Evolutionary conservation across 2,888 invertebrate genomes (phyloP).

Genomic region (Drepanosiphum platanoidis): DNA sequence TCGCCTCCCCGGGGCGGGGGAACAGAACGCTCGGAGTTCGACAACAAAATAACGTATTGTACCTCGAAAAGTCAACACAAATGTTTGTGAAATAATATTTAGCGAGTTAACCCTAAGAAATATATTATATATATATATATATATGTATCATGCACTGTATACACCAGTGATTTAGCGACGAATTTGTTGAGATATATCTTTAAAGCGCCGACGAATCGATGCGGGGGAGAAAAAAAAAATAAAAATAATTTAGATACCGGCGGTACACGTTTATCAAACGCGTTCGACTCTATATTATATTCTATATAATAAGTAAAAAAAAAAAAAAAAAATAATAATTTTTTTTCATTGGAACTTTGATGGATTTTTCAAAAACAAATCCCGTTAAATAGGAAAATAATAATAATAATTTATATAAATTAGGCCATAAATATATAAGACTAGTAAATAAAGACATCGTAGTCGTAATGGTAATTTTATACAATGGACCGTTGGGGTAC

Average conservation of each 20-base stretch:
- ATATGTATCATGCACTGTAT: conserved; percentile 26
- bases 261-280: not conserved
- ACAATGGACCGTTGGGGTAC: conserved; percentile 20
- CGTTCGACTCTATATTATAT: no score
- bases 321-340: no score
- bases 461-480: conserved; percentile 48
- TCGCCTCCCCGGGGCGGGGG: no score
- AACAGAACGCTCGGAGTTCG: no score
- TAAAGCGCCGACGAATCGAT: not conserved
- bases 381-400: conserved; percentile 27
- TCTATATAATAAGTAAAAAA: conserved; percentile 24
- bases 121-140: no score
- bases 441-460: conserved; percentile 41
- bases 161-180: not conserved
- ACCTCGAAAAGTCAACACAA: not conserved
- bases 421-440: conserved; percentile 31
- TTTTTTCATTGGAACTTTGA: conserved; percentile 2
- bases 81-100: not conserved
- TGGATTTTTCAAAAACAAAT: conserved; percentile 21
- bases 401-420: conserved; percentile 35
- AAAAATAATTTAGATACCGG: not conserved
- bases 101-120: conserved; percentile 9
- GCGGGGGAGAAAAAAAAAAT: no score
- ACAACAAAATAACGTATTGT: not conserved
- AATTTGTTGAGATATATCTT: not conserved